A percentile compares a stretch with the other conserved stretches of the same genome.
These are phyloP conservation scores for Hylyphantes graminicola DNA, from an alignment of 1,140 invertebrate species.

Conservation along the genomic window DNA sequence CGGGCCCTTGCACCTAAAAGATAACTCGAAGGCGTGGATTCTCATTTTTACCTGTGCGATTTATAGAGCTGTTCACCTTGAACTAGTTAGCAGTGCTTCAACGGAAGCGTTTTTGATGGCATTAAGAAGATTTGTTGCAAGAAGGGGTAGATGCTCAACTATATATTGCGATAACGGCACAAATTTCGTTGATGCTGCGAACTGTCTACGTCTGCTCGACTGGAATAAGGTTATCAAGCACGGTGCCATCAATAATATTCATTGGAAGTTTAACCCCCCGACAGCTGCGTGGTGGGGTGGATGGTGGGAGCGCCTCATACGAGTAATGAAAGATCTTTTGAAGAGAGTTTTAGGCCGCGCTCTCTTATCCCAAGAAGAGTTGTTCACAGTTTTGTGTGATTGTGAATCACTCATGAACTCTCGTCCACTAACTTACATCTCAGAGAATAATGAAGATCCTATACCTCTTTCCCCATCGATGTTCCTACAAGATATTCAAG, in stretches of 20 bases:
- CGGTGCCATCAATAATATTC: not conserved
- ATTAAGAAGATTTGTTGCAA: not conserved
- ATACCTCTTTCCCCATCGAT: not conserved
- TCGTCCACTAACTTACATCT: constrained; percentile 9
- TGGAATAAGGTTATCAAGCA: not conserved
- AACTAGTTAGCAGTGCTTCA: no score
- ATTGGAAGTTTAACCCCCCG: not conserved
- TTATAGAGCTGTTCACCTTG: constrained; percentile 45
- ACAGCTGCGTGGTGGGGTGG: not conserved
- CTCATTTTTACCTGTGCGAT: constrained; percentile 9
- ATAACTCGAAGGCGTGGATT: constrained; percentile 1
- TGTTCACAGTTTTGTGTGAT: constrained; percentile 16
- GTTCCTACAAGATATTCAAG: constrained; percentile 21
- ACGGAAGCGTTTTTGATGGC: no score
- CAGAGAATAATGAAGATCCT: not conserved
- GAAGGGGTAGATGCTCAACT: constrained; percentile 60
- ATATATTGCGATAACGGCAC: constrained; percentile 66
- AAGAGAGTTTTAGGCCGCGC: constrained; percentile 1
- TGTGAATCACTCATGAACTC: constrained; percentile 28
- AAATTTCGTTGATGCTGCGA: constrained; percentile 66
- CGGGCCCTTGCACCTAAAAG: constrained; percentile 64
- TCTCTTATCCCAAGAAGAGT: not conserved
- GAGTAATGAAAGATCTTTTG: constrained; percentile 9
- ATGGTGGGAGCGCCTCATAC: not conserved
- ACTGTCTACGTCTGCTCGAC: not conserved